These are phyloP conservation scores for Oreocharis arfaki DNA, from an alignment of 2,113 vertebrate genomes.

Conservation along the genomic window DNA sequence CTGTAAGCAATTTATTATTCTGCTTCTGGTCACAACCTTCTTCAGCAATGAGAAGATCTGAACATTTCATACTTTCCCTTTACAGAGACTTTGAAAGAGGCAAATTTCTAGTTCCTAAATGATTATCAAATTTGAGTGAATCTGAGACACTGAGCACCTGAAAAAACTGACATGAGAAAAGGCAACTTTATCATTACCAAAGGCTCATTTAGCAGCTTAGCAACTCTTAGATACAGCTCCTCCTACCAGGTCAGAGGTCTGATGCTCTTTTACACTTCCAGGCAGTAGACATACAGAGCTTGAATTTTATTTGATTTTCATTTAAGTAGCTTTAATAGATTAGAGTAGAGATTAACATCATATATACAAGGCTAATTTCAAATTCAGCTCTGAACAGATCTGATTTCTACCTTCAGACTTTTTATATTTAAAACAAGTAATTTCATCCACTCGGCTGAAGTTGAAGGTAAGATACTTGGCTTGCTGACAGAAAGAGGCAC, in stretches of 20 bases:
- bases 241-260: neutral
- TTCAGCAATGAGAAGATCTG: neutral
- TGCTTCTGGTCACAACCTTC: neutral
- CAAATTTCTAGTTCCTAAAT: neutral
- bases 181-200: neutral
- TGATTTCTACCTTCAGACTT: neutral
- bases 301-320: neutral
- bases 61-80: neutral
- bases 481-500: neutral
- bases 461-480: neutral
- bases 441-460: neutral
- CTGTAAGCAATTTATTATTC: neutral
- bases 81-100: neutral
- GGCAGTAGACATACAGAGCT: neutral
- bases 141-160: neutral
- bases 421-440: neutral
- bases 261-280: neutral
- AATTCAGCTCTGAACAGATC: neutral
- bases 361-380: neutral
- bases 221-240: neutral
- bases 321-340: neutral
- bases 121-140: neutral
- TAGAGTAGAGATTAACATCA: neutral
- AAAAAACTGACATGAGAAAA: neutral
- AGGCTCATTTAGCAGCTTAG: neutral